These are phyloP conservation scores for Caenorhabditis sp. DNA, from an alignment of 2,888 invertebrate genomes.

Conservation along the genomic window DNA sequence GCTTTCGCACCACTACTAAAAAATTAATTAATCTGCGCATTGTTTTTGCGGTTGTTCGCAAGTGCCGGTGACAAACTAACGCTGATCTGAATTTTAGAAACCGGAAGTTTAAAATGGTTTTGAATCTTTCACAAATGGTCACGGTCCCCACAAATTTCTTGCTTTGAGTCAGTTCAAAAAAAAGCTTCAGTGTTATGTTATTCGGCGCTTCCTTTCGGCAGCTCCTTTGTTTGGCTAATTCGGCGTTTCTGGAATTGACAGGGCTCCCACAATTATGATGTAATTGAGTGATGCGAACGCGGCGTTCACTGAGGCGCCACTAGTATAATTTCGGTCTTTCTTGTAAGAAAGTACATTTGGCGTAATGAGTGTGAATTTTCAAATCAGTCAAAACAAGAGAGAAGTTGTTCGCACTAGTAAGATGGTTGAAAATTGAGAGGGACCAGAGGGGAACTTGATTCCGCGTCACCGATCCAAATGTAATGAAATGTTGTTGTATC, in stretches of 20 bases:
- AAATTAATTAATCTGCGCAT: constrained; percentile 50
- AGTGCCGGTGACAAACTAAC: constrained; percentile 29
- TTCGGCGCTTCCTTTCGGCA: constrained; percentile 1
- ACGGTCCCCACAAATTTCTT: no score
- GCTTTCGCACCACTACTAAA: constrained; percentile 38
- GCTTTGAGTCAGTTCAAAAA: background rate
- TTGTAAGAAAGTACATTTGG: background rate
- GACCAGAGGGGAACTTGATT: constrained; percentile 58
- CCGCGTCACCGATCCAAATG: constrained; percentile 62
- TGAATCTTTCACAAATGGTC: no score
- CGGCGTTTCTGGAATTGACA: constrained; percentile 33
- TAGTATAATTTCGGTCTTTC: constrained; percentile 40
- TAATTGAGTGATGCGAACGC: constrained; percentile 21
- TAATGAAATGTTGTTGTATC: constrained; percentile 62
- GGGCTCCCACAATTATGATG: constrained; percentile 41
- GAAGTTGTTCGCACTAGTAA: constrained; percentile 27
- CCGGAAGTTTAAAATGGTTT: no score
- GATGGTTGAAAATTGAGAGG: constrained; percentile 28
- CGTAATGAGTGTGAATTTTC: constrained; percentile 30
- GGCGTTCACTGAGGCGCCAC: constrained; percentile 30
- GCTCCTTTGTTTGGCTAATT: constrained; percentile 13
- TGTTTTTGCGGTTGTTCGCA: constrained; percentile 38
- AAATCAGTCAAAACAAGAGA: constrained; percentile 41
- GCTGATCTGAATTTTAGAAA: background rate
- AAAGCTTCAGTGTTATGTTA: background rate